phyloP scores from a whole-genome alignment of 1,140 invertebrate genomes.

The Drosophila burlai region DNA sequence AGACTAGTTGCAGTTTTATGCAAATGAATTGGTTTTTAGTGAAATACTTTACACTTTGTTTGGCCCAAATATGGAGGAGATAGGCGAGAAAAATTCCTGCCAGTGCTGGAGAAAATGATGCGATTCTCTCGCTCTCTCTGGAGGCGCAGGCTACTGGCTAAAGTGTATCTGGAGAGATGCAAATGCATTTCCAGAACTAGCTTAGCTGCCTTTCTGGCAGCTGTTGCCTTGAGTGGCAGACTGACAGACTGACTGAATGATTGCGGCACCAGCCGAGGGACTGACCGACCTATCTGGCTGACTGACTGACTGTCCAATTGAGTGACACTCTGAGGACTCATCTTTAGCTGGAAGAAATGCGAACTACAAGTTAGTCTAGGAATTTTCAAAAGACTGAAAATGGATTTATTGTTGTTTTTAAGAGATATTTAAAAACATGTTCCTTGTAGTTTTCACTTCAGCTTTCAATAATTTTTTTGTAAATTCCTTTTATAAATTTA shows the following conservation, averaged over 20 bases:
- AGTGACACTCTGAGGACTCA: conserved; percentile 29
- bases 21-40: conserved; percentile 83
- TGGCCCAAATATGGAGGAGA: conserved; percentile 1
- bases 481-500: neutral
- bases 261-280: conserved; percentile 22
- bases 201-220: conserved; percentile 19
- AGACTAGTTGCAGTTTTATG: conserved; percentile 74
- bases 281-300: conserved; percentile 19
- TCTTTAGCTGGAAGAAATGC: neutral
- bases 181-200: conserved; percentile 42
- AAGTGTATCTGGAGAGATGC: conserved; percentile 18
- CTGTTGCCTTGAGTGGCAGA: conserved; percentile 52
- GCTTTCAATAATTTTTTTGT: neutral
- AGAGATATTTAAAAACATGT: neutral
- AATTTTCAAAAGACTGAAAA: neutral
- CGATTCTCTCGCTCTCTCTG: neutral
- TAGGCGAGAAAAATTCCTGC: neutral
- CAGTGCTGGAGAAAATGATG: neutral
- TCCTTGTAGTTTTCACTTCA: too few species aligned
- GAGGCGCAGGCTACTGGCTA: neutral
- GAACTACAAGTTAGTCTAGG: neutral
- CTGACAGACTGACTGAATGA: conserved; percentile 54
- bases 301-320: conserved; percentile 47
- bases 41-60: conserved; percentile 78
- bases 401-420: neutral